Evolutionary conservation across 1,140 invertebrate species (phyloP), one percentile per base, ranked within the genome.

Genomic region (Cotesia vestalis): DNA sequence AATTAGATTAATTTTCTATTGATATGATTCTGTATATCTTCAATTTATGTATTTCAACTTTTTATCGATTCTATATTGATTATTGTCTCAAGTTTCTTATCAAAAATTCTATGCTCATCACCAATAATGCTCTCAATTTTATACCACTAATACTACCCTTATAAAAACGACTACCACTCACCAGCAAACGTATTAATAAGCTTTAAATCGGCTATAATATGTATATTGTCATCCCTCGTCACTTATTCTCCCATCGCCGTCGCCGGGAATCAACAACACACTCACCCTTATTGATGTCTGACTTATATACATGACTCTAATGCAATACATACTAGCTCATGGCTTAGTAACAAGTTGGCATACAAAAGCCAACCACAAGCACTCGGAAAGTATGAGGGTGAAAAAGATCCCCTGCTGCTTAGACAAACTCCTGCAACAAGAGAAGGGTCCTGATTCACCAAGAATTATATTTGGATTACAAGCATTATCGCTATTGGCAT

Each of bases 381-480:
- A 72, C 62, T 67, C 71, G 36, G 53, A 57, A 62, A 64, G 64
- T 67, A 72, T 57, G 17, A 66, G 64, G 59, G 9, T 40, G 59
- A 67, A 59, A 35, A 40, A 72, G 9, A 46, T 38, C 72, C 57
- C 72, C 72, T 38, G 11, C 64, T 61, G 64, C 14, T 14, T 62
- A 61, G 12, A 53, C 55, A 75, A 79, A 80, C 73, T 76, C 69
- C 53, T 61, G 11, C n/a, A 36, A 46, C 14, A n/a, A 5, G 53
- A n/a, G 27, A 11, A 38, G 57, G 17, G n/a, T 66, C 52, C 76
- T 76, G 76, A 73, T 77, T 75, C 79, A 73, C 82, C 80, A 80
- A 81, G 81, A 86, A 86, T 86, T 86, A 85, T 86, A 86, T 86
- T 86, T 83, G 84, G 83, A 86, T 86, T 84, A 86, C 84, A 84